Evolutionary conservation across 2,113 vertebrate genomes (phyloP).

Genomic region (Xerus inauris): DNA sequence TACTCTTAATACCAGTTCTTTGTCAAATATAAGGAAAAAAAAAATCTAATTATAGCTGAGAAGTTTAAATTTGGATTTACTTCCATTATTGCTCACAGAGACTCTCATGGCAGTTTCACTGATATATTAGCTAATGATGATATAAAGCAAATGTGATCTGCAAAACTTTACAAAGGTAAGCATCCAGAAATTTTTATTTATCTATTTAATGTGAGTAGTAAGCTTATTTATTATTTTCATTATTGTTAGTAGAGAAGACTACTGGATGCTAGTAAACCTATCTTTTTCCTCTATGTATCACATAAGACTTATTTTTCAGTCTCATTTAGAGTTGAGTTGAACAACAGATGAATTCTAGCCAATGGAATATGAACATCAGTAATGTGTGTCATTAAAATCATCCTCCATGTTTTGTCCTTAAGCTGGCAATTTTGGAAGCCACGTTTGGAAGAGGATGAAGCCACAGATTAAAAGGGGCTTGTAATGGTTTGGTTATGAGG

Average conservation of each 20-base stretch:
- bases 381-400: not conserved
- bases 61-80: not conserved
- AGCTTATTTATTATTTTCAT: not conserved
- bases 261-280: not conserved
- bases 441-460: not conserved
- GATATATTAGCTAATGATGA: not conserved
- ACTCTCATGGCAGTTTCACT: not conserved
- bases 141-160: not conserved
- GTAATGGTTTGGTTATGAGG: too few relatives aligned
- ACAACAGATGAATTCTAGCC: not conserved
- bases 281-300: not conserved
- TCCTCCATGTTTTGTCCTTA: not conserved
- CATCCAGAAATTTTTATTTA: not conserved
- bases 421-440: not conserved
- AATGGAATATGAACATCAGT: not conserved
- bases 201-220: not conserved
- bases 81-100: not conserved
- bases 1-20: not conserved
- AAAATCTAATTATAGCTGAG: not conserved
- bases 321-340: not conserved
- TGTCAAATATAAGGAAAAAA: not conserved
- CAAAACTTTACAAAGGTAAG: not conserved
- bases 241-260: not conserved
- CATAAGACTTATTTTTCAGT: not conserved
- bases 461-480: not conserved